Evolutionary conservation across 2,113 vertebrate genomes (phyloP).

Genomic region (Austrofundulus limnaeus): DNA sequence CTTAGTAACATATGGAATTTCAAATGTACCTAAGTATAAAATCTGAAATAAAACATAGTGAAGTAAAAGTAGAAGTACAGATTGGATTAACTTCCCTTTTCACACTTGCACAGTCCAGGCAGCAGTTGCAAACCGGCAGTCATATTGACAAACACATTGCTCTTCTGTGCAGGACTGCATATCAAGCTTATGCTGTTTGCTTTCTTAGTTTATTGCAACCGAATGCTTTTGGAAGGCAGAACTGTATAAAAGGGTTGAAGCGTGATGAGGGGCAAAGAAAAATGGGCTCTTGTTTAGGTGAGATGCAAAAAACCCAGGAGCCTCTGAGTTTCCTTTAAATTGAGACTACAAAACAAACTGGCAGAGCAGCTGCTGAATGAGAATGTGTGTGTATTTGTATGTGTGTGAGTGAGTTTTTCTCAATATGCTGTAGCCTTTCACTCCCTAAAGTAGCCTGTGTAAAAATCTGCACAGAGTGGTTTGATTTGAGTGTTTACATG

Average conservation of each 20-base stretch:
- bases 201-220: conserved; percentile 20
- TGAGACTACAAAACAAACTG: conserved; percentile 32
- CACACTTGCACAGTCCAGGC: conserved; percentile 52
- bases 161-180: conserved; percentile 33
- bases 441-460: neutral
- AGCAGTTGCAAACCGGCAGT: conserved; percentile 42
- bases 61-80: no score
- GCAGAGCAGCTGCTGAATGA: conserved; percentile 10
- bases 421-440: conserved; percentile 4
- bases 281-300: conserved; percentile 7
- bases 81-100: conserved; percentile 53
- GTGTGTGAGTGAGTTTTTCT: conserved; percentile 15
- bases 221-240: conserved; percentile 22
- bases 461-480: conserved; percentile 17
- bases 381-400: conserved; percentile 17
- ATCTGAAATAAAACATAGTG: no score
- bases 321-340: conserved; percentile 27
- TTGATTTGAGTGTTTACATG: conserved; percentile 7
- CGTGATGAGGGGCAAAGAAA: conserved; percentile 18
- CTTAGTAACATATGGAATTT: no score
- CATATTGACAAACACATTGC: conserved; percentile 42
- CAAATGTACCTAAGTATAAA: no score
- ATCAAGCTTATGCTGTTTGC: conserved; percentile 37
- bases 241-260: conserved; percentile 16
- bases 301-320: conserved; percentile 20